Conservation (phyloP, 2,888 invertebrate species). For the Scaptomyza caliginosa region DNA sequence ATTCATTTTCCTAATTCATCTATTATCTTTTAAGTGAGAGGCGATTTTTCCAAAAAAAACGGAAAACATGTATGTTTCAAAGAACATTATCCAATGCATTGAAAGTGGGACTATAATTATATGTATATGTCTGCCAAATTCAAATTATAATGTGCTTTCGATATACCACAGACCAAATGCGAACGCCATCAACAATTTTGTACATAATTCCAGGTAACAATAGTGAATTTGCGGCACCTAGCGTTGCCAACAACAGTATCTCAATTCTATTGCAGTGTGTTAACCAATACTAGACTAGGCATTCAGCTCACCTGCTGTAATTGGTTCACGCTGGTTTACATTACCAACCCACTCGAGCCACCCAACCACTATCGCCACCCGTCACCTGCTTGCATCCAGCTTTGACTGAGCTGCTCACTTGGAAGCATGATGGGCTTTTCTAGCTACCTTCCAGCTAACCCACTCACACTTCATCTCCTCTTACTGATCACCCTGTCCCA, state of each 20-base stretch:
- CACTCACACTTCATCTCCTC: background rate
- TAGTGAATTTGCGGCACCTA: background rate
- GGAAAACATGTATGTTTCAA: too few relatives aligned
- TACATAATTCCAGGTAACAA: constrained; percentile 4
- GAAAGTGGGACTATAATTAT: too few relatives aligned
- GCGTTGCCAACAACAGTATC: background rate
- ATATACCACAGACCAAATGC: background rate
- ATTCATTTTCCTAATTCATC: background rate
- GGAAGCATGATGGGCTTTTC: constrained; percentile 1
- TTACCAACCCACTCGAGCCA: background rate
- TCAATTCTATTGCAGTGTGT: background rate
- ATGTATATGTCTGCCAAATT: background rate
- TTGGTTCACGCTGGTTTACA: constrained; percentile 12
- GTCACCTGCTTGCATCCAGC: background rate
- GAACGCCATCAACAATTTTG: constrained; percentile 12
- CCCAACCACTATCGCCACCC: background rate
- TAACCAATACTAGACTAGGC: background rate
- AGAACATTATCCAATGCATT: too few relatives aligned
- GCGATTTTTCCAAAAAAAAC: too few relatives aligned
- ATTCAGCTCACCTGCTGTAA: constrained; percentile 4
- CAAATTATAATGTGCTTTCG: background rate
- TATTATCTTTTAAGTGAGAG: background rate
- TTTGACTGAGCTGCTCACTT: background rate
- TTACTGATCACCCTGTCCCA: background rate
- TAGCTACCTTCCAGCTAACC: background rate